Evolutionary conservation across 1,140 invertebrate genomes (phyloP).

Genomic region (Pteromalus puparum): DNA sequence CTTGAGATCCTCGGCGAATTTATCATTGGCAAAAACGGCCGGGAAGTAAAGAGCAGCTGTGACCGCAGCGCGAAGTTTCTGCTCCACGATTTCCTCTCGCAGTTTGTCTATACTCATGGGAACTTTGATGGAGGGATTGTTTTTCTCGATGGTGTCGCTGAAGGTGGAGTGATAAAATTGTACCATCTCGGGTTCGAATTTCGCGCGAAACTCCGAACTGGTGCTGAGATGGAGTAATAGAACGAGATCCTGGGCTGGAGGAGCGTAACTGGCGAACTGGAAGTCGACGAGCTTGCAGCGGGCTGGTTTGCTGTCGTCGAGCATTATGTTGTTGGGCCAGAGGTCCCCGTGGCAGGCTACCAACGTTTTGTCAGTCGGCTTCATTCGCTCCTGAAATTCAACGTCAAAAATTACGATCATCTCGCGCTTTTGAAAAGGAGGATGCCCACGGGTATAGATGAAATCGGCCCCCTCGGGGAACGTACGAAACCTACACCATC

Average conservation of each 20-base stretch:
- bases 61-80: not conserved
- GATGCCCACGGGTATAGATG: too few relatives aligned
- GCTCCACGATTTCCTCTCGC: not conserved
- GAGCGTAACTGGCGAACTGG: not conserved
- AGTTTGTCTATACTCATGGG: not conserved
- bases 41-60: not conserved
- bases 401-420: too few relatives aligned
- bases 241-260: not conserved
- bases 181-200: not conserved
- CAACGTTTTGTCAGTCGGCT: too few relatives aligned
- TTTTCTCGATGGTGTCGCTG: too few relatives aligned
- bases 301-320: not conserved
- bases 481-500: too few relatives aligned
- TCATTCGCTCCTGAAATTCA: too few relatives aligned
- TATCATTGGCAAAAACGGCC: not conserved
- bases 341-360: not conserved
- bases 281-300: constrained; percentile 7
- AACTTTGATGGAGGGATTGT: not conserved
- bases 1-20: not conserved
- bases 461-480: too few relatives aligned
- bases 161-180: not conserved
- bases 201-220: not conserved
- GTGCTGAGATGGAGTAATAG: not conserved
- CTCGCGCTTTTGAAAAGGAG: too few relatives aligned
- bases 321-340: constrained; percentile 7